These are phyloP conservation scores for Hipparchia semele DNA, from an alignment of 2,888 invertebrate genomes.

Conservation along the genomic window DNA sequence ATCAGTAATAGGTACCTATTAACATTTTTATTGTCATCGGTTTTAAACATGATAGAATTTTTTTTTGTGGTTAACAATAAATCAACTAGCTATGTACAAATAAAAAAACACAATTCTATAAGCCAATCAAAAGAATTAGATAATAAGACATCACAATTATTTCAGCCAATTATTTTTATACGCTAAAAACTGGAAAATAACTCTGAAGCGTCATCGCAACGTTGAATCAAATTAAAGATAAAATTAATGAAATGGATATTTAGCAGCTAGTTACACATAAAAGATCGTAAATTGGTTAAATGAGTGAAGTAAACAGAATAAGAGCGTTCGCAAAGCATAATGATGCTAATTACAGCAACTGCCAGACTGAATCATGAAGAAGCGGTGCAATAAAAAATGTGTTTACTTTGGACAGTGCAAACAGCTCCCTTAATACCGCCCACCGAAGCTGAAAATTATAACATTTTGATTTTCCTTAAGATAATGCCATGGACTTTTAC, in stretches of 20 bases:
- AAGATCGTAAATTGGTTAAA: slow-evolving; percentile 59
- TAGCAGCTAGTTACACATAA: slow-evolving; percentile 40
- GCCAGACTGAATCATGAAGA: slow-evolving; percentile 63
- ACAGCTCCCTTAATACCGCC: slow-evolving; percentile 76
- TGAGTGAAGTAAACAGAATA: slow-evolving; percentile 70
- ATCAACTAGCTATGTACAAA: not conserved
- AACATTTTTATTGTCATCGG: no score
- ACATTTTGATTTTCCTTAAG: slow-evolving; percentile 26
- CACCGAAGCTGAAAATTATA: slow-evolving; percentile 77
- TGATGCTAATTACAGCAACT: slow-evolving; percentile 73
- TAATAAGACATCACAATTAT: not conserved
- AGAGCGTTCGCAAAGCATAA: slow-evolving; percentile 59
- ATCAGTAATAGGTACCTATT: no score
- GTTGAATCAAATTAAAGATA: slow-evolving; percentile 24
- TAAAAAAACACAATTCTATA: not conserved
- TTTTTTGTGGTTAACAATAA: no score
- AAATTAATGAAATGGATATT: slow-evolving; percentile 33
- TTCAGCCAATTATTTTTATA: not conserved
- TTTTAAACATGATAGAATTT: no score
- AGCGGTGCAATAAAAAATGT: slow-evolving; percentile 69
- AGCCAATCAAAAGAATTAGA: not conserved
- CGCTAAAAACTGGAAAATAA: slow-evolving; percentile 20
- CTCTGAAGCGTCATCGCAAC: slow-evolving; percentile 17
- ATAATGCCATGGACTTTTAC: slow-evolving; percentile 9
- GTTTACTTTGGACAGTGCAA: slow-evolving; percentile 76